Percentiles rank a stretch among this genome's conserved stretches.
Conservation (phyloP, 2,888 invertebrate genomes). For the Horisme vitalbata region DNA sequence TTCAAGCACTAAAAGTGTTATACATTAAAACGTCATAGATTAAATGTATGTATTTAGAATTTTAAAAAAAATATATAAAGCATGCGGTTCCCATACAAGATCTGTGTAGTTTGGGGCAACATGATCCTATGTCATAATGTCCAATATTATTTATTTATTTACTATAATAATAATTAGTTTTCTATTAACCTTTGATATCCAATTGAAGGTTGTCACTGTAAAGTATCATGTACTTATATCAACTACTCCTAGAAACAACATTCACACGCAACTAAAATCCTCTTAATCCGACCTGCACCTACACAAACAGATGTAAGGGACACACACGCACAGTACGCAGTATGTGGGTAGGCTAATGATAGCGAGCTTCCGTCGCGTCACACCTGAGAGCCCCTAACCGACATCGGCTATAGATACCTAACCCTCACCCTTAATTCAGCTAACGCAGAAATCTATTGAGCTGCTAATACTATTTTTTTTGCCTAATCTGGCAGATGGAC, state of each 20-base stretch:
- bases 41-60: too few species aligned
- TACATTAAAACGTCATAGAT: too few species aligned
- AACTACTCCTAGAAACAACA: constrained; percentile 25
- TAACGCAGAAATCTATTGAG: constrained; percentile 56
- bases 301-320: constrained; percentile 45
- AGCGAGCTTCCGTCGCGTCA: constrained; percentile 81
- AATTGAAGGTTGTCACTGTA: neutral
- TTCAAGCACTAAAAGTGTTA: too few species aligned
- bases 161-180: too few species aligned
- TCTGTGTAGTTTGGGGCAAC: too few species aligned
- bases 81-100: too few species aligned
- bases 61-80: too few species aligned
- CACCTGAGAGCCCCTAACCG: constrained; percentile 82
- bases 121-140: too few species aligned
- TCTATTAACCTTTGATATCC: too few species aligned
- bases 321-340: constrained; percentile 31
- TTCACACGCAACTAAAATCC: constrained; percentile 23
- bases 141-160: too few species aligned
- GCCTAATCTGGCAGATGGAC: too few species aligned
- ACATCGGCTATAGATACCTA: constrained; percentile 76
- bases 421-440: constrained; percentile 72
- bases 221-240: neutral
- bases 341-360: constrained; percentile 79
- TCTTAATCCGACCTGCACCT: constrained; percentile 48
- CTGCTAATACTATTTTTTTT: constrained; percentile 34